phyloP scores from a whole-genome alignment of 1,140 invertebrate genomes.

The Brachionus paranguensis region DNA sequence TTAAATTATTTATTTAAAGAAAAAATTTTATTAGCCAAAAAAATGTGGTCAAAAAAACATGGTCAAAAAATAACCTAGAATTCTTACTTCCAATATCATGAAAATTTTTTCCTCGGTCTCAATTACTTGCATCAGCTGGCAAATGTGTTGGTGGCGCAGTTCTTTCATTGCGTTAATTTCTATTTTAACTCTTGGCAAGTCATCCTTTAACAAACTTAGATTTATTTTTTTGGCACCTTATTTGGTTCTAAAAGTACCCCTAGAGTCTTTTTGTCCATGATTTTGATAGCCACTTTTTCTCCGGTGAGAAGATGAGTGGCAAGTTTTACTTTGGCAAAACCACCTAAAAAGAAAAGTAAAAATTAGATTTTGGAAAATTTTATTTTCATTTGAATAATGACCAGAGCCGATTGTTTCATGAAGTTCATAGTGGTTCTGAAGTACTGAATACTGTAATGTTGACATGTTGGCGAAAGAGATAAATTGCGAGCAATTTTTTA shows the following conservation, averaged over 20 bases:
- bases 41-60: background rate
- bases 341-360: conserved; percentile 52
- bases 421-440: conserved; percentile 35
- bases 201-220: conserved; percentile 60
- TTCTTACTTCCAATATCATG: conserved; percentile 63
- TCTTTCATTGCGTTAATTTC: conserved; percentile 75
- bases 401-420: conserved; percentile 40
- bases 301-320: conserved; percentile 70
- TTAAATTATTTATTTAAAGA: no score
- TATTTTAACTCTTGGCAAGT: conserved; percentile 68
- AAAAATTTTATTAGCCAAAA: background rate
- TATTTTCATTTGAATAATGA: background rate
- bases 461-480: background rate
- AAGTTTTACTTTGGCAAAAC: conserved; percentile 75
- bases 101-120: conserved; percentile 64
- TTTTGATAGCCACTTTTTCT: conserved; percentile 78
- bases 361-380: background rate
- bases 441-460: conserved; percentile 5
- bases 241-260: conserved; percentile 59
- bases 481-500: background rate
- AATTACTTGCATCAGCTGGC: conserved; percentile 73
- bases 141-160: conserved; percentile 73
- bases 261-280: conserved; percentile 70
- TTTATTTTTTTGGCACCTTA: background rate
- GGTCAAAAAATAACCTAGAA: conserved; percentile 14